phyloP scores from a whole-genome alignment of 2,888 invertebrate genomes.

The Myopa testacea region DNA sequence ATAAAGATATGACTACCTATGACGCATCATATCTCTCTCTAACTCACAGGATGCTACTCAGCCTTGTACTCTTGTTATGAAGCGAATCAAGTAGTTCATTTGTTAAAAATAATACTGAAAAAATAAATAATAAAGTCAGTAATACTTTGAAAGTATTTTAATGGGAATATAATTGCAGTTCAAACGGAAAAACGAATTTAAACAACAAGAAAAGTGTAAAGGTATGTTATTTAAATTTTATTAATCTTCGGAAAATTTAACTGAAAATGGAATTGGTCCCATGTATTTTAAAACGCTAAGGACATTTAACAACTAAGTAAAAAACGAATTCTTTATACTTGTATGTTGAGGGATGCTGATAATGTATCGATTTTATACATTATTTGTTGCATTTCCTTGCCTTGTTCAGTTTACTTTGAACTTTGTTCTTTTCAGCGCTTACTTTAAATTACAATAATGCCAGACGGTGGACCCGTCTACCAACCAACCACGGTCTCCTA shows the following conservation, averaged over 20 bases:
- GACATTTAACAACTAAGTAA: too few species aligned
- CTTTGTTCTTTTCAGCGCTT: not conserved
- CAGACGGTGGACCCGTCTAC: conserved; percentile 73
- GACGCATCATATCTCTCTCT: too few species aligned
- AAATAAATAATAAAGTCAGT: not conserved
- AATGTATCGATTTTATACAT: not conserved
- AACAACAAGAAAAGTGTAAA: too few species aligned
- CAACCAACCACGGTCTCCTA: conserved; percentile 84
- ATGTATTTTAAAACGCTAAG: too few species aligned
- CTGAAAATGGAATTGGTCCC: not conserved
- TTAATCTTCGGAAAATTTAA: not conserved
- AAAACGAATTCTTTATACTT: too few species aligned
- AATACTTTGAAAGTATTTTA: not conserved
- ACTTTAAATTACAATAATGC: conserved; percentile 42
- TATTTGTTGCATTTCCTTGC: not conserved
- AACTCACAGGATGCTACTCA: too few species aligned
- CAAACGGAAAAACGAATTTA: too few species aligned
- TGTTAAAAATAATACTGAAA: not conserved
- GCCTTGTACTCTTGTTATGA: too few species aligned
- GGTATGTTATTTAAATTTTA: too few species aligned
- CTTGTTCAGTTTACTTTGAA: not conserved
- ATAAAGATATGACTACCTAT: too few species aligned
- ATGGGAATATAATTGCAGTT: not conserved
- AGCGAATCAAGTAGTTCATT: not conserved
- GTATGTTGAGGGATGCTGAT: not conserved